phyloP scores from a whole-genome alignment of 2,888 invertebrate genomes.

The Dicranocentrus wangi region DNA sequence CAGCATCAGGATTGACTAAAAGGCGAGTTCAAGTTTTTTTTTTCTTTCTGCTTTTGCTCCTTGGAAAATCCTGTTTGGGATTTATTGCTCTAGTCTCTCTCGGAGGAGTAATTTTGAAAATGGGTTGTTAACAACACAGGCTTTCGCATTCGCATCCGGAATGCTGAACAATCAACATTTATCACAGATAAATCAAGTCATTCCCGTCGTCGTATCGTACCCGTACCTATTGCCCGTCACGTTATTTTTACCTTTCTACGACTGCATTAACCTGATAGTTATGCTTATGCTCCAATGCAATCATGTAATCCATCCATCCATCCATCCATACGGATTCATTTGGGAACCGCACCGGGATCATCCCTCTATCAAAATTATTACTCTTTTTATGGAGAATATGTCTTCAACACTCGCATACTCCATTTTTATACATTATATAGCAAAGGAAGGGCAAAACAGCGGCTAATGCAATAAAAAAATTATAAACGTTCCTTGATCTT shows the following conservation, averaged over 20 bases:
- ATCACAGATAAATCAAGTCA: slow-evolving; percentile 59
- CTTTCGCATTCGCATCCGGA: slow-evolving; percentile 63
- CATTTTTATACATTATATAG: no score
- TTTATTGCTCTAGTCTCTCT: slow-evolving; percentile 57
- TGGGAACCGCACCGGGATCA: no score
- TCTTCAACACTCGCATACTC: no score
- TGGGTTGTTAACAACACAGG: slow-evolving; percentile 61
- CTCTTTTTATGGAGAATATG: no score
- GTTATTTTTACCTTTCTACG: slow-evolving; percentile 53
- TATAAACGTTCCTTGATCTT: no score
- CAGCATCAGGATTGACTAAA: slow-evolving; percentile 17
- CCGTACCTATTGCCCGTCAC: slow-evolving; percentile 55
- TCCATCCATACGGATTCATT: no score
- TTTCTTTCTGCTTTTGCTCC: slow-evolving; percentile 28
- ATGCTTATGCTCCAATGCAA: no score
- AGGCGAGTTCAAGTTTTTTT: slow-evolving; percentile 44
- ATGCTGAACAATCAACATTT: slow-evolving; percentile 61
- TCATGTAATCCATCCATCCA: no score
- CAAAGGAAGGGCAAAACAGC: no score
- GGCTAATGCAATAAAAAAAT: no score
- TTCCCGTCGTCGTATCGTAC: no score
- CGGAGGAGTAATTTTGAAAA: slow-evolving; percentile 59
- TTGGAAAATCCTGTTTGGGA: slow-evolving; percentile 64
- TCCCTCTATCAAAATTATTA: no score
- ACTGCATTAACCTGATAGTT: slow-evolving; percentile 44